Percentiles rank a stretch among this genome's conserved stretches.
These are phyloP conservation scores for Carassius carassius DNA, from an alignment of 2,113 vertebrate genomes.

Conservation along the genomic window DNA sequence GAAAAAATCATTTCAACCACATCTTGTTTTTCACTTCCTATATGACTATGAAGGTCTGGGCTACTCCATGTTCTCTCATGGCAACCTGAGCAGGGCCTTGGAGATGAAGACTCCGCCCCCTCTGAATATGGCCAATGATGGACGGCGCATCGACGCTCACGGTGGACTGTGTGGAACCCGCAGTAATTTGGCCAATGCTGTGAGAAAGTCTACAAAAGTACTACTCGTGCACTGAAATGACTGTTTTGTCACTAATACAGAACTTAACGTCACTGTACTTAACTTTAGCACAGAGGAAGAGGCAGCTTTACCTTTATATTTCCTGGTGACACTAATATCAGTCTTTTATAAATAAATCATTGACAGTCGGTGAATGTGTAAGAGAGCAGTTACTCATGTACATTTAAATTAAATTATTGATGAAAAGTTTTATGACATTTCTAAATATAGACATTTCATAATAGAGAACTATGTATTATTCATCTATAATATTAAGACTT, in stretches of 20 bases:
- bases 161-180: slow-evolving; percentile 63
- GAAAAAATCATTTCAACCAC: slow-evolving; percentile 60
- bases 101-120: slow-evolving; percentile 82
- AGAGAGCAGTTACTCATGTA: background rate
- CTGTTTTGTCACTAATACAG: background rate
- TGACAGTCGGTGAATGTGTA: background rate
- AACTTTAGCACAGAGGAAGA: background rate
- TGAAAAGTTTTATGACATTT: background rate
- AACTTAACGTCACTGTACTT: background rate
- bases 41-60: slow-evolving; percentile 75
- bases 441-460: background rate
- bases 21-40: slow-evolving; percentile 74
- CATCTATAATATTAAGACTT: background rate
- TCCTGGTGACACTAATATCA: background rate
- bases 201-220: slow-evolving; percentile 69
- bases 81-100: slow-evolving; percentile 76
- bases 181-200: slow-evolving; percentile 66
- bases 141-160: slow-evolving; percentile 71
- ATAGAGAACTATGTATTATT: background rate
- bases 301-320: background rate
- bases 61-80: slow-evolving; percentile 81
- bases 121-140: slow-evolving; percentile 76
- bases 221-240: background rate
- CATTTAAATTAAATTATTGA: background rate
- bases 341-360: background rate